These are phyloP conservation scores for Anadara kagoshimensis DNA, from an alignment of 1,140 invertebrate species.

Conservation along the genomic window DNA sequence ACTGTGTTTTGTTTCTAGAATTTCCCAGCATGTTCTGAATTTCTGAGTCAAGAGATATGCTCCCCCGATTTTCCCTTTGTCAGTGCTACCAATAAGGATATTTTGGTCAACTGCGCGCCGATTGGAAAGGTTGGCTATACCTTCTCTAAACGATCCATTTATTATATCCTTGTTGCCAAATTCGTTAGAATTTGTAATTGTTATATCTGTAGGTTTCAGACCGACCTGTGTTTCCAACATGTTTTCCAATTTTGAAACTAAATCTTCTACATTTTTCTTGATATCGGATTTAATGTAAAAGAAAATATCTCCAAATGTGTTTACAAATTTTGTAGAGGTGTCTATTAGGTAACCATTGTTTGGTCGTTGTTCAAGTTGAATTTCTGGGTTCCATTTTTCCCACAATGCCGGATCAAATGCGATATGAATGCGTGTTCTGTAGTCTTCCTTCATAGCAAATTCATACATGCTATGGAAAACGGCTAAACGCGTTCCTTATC, in stretches of 20 bases:
- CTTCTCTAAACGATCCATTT: conserved; percentile 1
- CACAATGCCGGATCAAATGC: neutral
- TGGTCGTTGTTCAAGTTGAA: neutral
- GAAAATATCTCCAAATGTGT: neutral
- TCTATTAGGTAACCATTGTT: neutral
- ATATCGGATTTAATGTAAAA: conserved; percentile 3
- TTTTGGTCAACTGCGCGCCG: neutral
- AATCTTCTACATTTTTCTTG: neutral
- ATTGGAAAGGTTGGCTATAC: neutral
- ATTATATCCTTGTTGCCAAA: neutral
- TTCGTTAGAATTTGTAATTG: neutral
- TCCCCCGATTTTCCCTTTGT: neutral
- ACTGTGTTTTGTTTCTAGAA: neutral
- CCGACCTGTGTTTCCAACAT: neutral
- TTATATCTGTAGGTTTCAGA: neutral
- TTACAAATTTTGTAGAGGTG: neutral
- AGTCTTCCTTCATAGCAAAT: neutral
- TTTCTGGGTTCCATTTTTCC: neutral
- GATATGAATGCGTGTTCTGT: neutral
- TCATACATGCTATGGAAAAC: neutral
- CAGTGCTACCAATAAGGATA: neutral
- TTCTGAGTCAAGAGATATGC: neutral
- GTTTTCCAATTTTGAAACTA: neutral
- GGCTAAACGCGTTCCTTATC: neutral
- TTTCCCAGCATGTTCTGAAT: neutral